Evolutionary conservation across 1,140 invertebrate species (phyloP), one percentile per base, ranked within the genome.

Genomic region (Paraescarpia echinospica): DNA sequence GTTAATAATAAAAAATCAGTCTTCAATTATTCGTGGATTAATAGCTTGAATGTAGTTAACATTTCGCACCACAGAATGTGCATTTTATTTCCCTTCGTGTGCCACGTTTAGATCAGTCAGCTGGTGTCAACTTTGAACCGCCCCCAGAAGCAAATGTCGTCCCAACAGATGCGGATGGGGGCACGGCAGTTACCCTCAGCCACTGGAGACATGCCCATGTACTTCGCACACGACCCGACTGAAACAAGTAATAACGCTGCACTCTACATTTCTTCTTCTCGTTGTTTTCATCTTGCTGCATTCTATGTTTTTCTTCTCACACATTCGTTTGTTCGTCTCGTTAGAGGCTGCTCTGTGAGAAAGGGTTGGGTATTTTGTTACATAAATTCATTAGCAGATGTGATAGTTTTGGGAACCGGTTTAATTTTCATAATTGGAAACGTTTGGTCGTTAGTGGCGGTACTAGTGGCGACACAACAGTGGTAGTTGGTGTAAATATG

Each of bases 141-240:
- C 93, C 96, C 96, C 35, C 96, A 96, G 0, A 96, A 96, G 22
- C 77, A 35, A 33, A 92, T 93, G 35, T n/a, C 93, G 34, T 18
- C 59, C 59, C 59, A 77, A 35, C 93, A 41, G 35, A 93, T 92
- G 41, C 91, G 90, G 91, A 59, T 92, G 89, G 35, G 92, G 94
- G 92, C 93, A 93, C 89, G 93, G 91, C 90, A 92, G 93, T 34
- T 91, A 35, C n/a, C 51, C 90, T 92, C 0, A 22, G 35, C n/a
- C 93, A 94, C 90, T 91, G 92, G 34, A 93, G 98, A 96, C 96
- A 97, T 97, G 31, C 31, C 93, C n/a, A 95, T 95, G 96, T 96
- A 95, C 92, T 95, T 93, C 93, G 95, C 95, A 35, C 96, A 96
- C 94, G 96, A 96, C 88, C 94, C 95, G 34, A 92, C 94, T 89